Conservation (phyloP, 2,797 vertebrate genomes). For the Cossypha heuglini region DNA sequence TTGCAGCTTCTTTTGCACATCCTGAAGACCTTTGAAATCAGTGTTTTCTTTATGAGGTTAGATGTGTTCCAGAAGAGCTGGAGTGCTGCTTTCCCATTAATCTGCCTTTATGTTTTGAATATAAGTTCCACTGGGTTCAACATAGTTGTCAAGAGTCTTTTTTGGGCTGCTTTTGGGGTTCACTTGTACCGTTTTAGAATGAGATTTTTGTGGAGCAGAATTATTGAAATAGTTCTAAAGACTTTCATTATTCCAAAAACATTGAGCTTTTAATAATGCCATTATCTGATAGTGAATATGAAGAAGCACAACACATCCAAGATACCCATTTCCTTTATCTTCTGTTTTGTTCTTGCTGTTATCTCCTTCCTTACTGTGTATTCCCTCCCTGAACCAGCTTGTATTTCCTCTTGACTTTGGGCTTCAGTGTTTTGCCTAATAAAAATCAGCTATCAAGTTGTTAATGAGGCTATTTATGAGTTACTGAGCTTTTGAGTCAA, state of each 20-base stretch:
- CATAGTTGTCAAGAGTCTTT: not conserved
- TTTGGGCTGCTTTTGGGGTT: not conserved
- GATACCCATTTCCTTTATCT: not conserved
- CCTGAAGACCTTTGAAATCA: not conserved
- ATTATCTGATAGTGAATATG: not conserved
- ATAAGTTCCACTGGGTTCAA: not conserved
- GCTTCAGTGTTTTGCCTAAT: constrained; percentile 17
- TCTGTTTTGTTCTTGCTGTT: not conserved
- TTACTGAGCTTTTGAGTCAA: constrained; percentile 48
- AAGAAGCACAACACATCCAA: not conserved
- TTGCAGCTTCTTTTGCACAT: not conserved
- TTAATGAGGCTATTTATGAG: constrained; percentile 60
- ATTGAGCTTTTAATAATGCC: not conserved
- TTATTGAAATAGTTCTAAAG: not conserved
- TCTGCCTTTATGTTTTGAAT: not conserved
- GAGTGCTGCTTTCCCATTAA: not conserved
- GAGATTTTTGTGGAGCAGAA: not conserved
- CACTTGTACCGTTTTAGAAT: not conserved
- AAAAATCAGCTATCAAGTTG: constrained; percentile 37
- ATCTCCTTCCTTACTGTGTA: not conserved
- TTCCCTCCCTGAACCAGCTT: not conserved
- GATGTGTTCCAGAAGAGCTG: not conserved
- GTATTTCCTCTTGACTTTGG: not conserved
- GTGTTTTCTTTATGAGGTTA: not conserved
- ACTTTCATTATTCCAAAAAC: not conserved